Conservation (phyloP, 2,113 vertebrate species). For the Hyperoodon ampullatus region DNA sequence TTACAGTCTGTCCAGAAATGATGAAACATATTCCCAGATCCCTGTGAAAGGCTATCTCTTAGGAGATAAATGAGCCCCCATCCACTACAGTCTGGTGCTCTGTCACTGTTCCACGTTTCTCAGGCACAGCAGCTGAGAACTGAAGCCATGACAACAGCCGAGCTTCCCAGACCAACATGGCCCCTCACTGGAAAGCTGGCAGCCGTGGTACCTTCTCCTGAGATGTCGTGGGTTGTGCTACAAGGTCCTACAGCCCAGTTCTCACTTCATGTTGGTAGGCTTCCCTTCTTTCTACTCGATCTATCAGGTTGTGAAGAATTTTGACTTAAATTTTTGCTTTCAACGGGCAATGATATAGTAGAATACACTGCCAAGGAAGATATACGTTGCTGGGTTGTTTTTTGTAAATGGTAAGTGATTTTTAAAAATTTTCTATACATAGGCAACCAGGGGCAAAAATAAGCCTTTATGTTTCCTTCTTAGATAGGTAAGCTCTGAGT, state of each 20-base stretch:
- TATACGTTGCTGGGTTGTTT: not conserved
- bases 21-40: conserved; percentile 13
- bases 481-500: not conserved
- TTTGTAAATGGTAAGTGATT: conserved; percentile 23
- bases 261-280: not conserved
- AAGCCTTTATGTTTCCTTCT: conserved; percentile 26
- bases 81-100: not conserved
- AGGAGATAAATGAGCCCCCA: not conserved
- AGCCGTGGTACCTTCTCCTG: not conserved
- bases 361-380: conserved; percentile 1
- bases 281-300: not conserved
- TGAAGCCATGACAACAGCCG: not conserved
- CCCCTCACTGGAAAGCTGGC: not conserved
- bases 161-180: not conserved
- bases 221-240: not conserved
- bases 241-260: not conserved
- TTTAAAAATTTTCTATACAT: not conserved
- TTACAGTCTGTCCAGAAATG: conserved; percentile 11
- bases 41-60: not conserved
- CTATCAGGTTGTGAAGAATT: not conserved
- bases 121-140: not conserved
- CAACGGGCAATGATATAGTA: not conserved
- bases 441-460: not conserved
- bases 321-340: conserved; percentile 51
- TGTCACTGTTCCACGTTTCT: conserved; percentile 11